Evolutionary conservation across 2,888 invertebrate genomes (phyloP).

Genomic region (Ctenicera cuprea): DNA sequence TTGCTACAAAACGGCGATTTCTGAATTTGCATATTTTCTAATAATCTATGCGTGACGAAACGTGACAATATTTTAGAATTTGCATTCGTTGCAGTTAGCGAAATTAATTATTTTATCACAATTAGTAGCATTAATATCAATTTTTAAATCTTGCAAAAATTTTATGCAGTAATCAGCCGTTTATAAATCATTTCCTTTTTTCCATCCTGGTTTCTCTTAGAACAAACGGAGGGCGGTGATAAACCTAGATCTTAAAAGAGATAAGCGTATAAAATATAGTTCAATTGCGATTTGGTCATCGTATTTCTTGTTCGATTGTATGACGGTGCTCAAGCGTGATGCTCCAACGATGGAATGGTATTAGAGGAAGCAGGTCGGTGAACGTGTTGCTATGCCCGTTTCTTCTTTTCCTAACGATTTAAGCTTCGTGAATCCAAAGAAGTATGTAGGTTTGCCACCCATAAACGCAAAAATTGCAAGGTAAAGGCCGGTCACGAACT

Average conservation of each 20-base stretch:
- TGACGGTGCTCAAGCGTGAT: constrained; percentile 40
- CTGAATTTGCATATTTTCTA: too few relatives aligned
- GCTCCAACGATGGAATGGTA: constrained; percentile 3
- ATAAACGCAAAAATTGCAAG: constrained; percentile 33
- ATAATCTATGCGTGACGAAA: too few relatives aligned
- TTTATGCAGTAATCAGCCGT: too few relatives aligned
- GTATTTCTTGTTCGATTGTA: constrained; percentile 39
- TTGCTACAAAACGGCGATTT: too few relatives aligned
- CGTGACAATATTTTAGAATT: too few relatives aligned
- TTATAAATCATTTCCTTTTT: too few relatives aligned
- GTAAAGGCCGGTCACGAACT: constrained; percentile 36
- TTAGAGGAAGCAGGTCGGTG: constrained; percentile 54
- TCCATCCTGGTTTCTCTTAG: too few relatives aligned
- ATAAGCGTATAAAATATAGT: constrained; percentile 25
- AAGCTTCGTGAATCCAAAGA: constrained; percentile 24
- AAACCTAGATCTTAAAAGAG: constrained; percentile 53
- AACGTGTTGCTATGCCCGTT: constrained; percentile 56
- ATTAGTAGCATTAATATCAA: too few relatives aligned
- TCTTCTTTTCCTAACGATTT: constrained; percentile 41
- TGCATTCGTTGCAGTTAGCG: too few relatives aligned
- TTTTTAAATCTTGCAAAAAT: too few relatives aligned
- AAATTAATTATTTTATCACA: too few relatives aligned
- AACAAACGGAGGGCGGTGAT: constrained; percentile 53
- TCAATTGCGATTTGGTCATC: constrained; percentile 32
- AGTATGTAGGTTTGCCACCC: constrained; percentile 24